Base-by-base conservation (phyloP, 2,113 vertebrate species). In the Spea multiplicata region DNA sequence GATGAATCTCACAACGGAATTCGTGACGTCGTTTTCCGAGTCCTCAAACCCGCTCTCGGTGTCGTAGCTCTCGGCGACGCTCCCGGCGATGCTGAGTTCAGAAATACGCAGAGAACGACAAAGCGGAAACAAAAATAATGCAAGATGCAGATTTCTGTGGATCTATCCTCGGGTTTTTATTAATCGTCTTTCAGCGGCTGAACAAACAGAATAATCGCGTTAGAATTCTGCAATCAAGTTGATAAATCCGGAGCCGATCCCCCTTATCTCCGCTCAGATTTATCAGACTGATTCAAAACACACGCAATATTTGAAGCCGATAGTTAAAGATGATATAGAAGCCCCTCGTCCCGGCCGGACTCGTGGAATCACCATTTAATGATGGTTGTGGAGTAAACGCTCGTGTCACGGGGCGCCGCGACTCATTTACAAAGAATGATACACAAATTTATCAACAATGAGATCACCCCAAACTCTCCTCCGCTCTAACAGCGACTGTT, bases 21-120 rank as follows among this genome's bases (percentile, higher is more conserved):
- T 97, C 53, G 96, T 94, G 49, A 96, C 89, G n/a, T 99, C 97
- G 88, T 87, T 97, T 84, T 99, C 97, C 0, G 96, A 95, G 83
- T 99, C 97, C 87, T 98, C 97, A 84, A 98, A 99, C 0, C 97
- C 97, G 71, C 97, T 99, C 86, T 99, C 97, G 0, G 97, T 98
- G 84, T 99, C 97, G 53, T 96, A 99, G 88, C 97, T 99, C 82
- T 98, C 97, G 4, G 97, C 97, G 65, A 99, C 96, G 5, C 97
- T 99, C 76, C 97, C 97, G 76, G 96, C 97, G 87, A 99, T 97
- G 87, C 97, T 99, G 84, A 12, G 82, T 1, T 71, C 30, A 30
- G 30, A 30, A 30, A 30, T 30, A 30, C 30, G 30, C 30, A 30
- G 30, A 30, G 30, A 30, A 30, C 30, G 30, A 30, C 30, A 30